Base-by-base conservation (phyloP, 2,797 vertebrate genomes). In the Alauda arvensis region DNA sequence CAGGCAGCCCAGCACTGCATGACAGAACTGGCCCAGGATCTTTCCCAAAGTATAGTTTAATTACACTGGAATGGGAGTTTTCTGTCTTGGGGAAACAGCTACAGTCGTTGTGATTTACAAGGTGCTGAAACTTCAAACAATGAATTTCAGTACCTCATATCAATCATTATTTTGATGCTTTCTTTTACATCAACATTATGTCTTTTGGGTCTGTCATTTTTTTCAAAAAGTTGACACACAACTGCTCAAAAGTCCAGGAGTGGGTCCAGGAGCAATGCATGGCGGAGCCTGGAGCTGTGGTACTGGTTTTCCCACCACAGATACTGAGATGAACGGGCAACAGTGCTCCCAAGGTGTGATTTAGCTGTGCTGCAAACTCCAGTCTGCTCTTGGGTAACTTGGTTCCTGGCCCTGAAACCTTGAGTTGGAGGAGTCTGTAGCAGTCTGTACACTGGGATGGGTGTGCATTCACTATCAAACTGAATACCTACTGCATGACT, bases 11-110 rank as follows among this genome's bases (percentile, higher is more conserved):
- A 33, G 18, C 18, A 9, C 52, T 86, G n/a, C 65, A 23, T 62
- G 74, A 39, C 61, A 75, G 60, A 80, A 39, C n/a, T 14, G 4
- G 45, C 67, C 34, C 60, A 52, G 71, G 49, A 62, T 90, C 68
- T 71, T 90, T 90, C 68, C 51, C 61, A 62, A 92, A 88, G 19
- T 49, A 40, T 14, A 55, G 25, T 83, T 89, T 86, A 93, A 85
- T 77, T 76, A 60, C 39, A 67, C 28, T 46, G 34, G 42, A 79
- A 72, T 17, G 25, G 25, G 63, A 85, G 34, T 84, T 82, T 79
- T 75, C 43, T 61, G 2, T 69, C 23, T 70, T 13, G 1, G 40
- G 33, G 19, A 55, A 74, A 62, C 12, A 45, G 40, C 57, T 75
- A 37, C 26, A 45, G 33, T 28, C 3, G 0, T 42, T 3, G 1